These are phyloP conservation scores for Thunnus thynnus DNA, from an alignment of 2,113 vertebrate species.

Conservation along the genomic window DNA sequence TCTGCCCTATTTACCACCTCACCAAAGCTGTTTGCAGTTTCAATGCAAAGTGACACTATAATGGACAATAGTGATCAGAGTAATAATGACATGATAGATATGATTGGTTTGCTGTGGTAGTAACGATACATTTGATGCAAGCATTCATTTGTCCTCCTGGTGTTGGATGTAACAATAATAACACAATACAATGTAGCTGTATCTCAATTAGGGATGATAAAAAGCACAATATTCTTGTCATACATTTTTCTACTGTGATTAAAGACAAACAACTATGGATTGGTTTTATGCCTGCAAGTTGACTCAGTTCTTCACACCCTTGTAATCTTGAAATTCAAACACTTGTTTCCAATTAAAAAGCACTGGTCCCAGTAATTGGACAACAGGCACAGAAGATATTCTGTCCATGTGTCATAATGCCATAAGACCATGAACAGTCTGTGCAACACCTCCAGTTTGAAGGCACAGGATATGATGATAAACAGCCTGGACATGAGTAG, in stretches of 20 bases:
- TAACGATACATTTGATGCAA: neutral
- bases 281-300: neutral
- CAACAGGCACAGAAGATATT: neutral
- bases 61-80: neutral
- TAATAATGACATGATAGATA: neutral
- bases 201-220: neutral
- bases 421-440: neutral
- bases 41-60: conserved; percentile 1
- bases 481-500: conserved; percentile 10
- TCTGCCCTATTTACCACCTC: conserved; percentile 39
- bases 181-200: neutral
- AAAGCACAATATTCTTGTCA: neutral
- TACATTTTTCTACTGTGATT: neutral
- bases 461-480: neutral
- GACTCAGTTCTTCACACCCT: neutral
- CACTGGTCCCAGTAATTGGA: neutral
- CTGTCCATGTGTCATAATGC: neutral
- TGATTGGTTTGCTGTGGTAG: neutral
- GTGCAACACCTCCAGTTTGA: neutral
- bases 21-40: conserved; percentile 12
- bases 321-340: neutral
- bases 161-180: neutral
- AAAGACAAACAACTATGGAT: neutral
- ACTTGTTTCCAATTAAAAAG: neutral
- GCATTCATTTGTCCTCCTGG: neutral